Evolutionary conservation across 2,113 vertebrate species (phyloP), one percentile per base, ranked within the genome.

Genomic region (Phoxinus phoxinus): DNA sequence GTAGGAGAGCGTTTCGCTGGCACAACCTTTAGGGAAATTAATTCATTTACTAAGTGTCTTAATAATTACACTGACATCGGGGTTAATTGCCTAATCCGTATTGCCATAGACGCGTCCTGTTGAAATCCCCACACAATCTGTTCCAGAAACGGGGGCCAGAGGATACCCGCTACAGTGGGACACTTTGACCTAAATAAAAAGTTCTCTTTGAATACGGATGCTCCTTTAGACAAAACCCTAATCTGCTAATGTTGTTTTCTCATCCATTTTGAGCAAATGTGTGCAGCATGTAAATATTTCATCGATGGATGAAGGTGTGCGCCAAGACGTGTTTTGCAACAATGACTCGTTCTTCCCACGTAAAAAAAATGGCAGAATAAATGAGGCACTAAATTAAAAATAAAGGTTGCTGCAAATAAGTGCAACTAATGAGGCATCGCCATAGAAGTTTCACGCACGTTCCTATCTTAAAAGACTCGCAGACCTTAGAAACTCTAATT

Each of bases 71-170:
- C 94, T 96, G 96, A 95, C 96, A 97, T 95, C 95, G 95, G 96
- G 96, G 96, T 97, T 97, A 97, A 97, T 97, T 97, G 96, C 94
- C 96, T 96, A 96, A 96, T 96, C 95, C 95, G 95, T 94, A 94
- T 93, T 94, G 95, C 95, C 94, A 94, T 94, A 89, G 94, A 86
- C 91, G 91, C 90, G 93, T 94, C 94, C 91, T 93, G 86, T 93
- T 89, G 88, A 94, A 94, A 93, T 95, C 96, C 96, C 96, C 88
- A 87, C 90, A 85, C 96, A 95, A 95, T 96, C 96, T 96, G 96
- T 93, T 95, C 95, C 93, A 90, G 94, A 94, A 90, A 95, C 94
- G 93, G 93, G 92, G 91, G 94, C 95, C 94, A 95, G 91, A 94
- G 94, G 92, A 78, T 77, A 92, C 85, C 90, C 86, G 87, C 37